Base-by-base conservation (phyloP, 2,888 invertebrate species). In the Eudemis profundana region DNA sequence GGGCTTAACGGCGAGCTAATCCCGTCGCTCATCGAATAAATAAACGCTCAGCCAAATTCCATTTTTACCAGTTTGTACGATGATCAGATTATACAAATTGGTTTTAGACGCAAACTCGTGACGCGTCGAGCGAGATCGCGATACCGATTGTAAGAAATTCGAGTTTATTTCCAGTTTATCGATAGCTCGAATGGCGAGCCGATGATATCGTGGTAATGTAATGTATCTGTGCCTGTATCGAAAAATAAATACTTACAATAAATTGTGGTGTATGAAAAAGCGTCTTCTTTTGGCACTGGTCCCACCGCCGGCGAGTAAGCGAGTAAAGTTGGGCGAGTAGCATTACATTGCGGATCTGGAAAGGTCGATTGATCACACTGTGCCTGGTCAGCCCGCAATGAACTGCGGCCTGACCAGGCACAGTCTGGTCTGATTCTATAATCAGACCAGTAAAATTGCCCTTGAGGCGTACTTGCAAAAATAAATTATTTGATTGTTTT, bases 41-140 rank as follows among this genome's bases (percentile, higher is more conserved):
- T 51, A 61, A 51, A 61, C 44, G 29, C 51, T 8, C 21, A 33
- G 15, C 23, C 21, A 33, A 59, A 59, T 49, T 44, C 51, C 21
- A 51, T 61, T 51, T 61, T 61, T 51, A 33, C 51, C 21, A 51
- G 29, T 61, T 61, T 61, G 15, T 21, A 51, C 51, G 29, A 50
- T 44, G 50, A 64, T 64, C 64, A 64, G 57, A 64, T 64, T 64
- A 64, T 44, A 21, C 44, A 64, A 64, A 64, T 64, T 64, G 64
- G 57, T 64, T 64, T 57, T 15, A 61, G 56, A 63, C 40, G 49
- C n/a, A 51, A 63, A 59, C 64, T 59, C 64, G 44, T 50, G 64
- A 59, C 51, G 50, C 64, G 42, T 19, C 40, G 15, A 4, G 40
- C 40, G 23, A 56, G 8, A 29, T 56, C 12, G 54, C 27, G 42